Conservation (phyloP, 2,888 invertebrate species). For the Andrena minutula region DNA sequence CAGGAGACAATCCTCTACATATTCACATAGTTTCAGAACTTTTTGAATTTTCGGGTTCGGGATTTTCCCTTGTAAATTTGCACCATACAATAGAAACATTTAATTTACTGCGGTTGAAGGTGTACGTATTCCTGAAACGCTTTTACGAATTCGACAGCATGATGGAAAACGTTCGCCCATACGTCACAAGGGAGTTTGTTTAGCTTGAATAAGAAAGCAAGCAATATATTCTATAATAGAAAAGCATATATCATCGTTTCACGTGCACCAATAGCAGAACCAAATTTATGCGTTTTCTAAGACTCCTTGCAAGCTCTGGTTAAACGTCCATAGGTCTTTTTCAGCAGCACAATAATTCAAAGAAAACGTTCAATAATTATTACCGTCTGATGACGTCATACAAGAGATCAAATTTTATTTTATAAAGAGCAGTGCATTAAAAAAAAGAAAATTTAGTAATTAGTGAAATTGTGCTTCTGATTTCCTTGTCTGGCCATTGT, state of each 20-base stretch:
- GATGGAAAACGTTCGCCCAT: constrained; percentile 7
- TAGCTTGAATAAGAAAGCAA: constrained; percentile 26
- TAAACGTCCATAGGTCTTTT: not conserved
- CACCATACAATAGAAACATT: not conserved
- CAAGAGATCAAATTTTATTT: not conserved
- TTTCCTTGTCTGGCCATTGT: constrained; percentile 36
- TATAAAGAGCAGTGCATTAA: not conserved
- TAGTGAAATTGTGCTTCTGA: constrained; percentile 23
- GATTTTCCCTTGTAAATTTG: not conserved
- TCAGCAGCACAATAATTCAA: not conserved
- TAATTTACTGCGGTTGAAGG: not conserved
- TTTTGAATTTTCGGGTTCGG: too few relatives aligned
- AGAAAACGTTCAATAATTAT: not conserved
- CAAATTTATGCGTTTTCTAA: constrained; percentile 38
- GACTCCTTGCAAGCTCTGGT: not conserved
- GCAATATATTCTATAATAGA: constrained; percentile 36
- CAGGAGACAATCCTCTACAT: too few relatives aligned
- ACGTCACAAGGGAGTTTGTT: constrained; percentile 23
- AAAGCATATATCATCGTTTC: constrained; percentile 40
- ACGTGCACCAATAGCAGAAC: not conserved
- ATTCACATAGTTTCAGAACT: too few relatives aligned
- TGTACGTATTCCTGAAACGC: not conserved
- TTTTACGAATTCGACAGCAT: constrained; percentile 25
- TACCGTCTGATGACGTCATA: not conserved
- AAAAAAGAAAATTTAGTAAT: too few relatives aligned